Evolutionary conservation across 64 coral and sea anemone genomes (phyloP).

Genomic region (Stylophora pistillata): DNA sequence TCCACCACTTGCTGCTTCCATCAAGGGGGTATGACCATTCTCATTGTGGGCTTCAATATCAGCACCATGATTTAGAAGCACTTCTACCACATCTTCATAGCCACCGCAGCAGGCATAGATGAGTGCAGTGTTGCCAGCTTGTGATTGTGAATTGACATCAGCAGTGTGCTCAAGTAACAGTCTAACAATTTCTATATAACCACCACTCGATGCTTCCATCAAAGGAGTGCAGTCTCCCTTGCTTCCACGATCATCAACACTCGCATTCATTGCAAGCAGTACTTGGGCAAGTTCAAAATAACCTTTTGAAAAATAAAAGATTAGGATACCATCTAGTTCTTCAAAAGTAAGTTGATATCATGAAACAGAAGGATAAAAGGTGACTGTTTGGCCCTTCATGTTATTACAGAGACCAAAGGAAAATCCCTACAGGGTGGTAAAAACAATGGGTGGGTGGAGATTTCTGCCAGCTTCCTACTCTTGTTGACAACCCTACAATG

Average conservation of each 20-base stretch:
- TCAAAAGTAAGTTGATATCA: neutral
- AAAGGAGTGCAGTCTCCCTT: slow-evolving; percentile 98
- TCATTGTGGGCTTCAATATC: slow-evolving; percentile 99
- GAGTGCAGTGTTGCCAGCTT: slow-evolving; percentile 96
- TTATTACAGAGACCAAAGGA: too few species aligned
- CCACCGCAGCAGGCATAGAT: slow-evolving; percentile 99
- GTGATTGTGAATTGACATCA: slow-evolving; percentile 98
- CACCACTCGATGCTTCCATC: slow-evolving; percentile 98
- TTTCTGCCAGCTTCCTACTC: too few species aligned
- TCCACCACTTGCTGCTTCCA: slow-evolving; percentile 97
- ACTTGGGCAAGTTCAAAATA: slow-evolving; percentile 98
- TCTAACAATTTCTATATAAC: slow-evolving; percentile 95
- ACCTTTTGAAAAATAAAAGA: slow-evolving; percentile 31
- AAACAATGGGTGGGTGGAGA: too few species aligned
- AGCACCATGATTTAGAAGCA: slow-evolving; percentile 83
- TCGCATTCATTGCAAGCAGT: slow-evolving; percentile 94
- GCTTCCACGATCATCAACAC: slow-evolving; percentile 95
- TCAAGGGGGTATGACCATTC: slow-evolving; percentile 96
- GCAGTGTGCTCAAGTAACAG: slow-evolving; percentile 89
- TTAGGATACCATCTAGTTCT: neutral
- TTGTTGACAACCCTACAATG: too few species aligned
- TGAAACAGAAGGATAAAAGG: neutral
- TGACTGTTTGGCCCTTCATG: too few species aligned
- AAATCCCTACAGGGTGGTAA: too few species aligned
- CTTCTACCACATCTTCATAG: slow-evolving; percentile 93